These are phyloP conservation scores for Bombycilla garrulus DNA, from an alignment of 2,113 vertebrate species.

Conservation along the genomic window DNA sequence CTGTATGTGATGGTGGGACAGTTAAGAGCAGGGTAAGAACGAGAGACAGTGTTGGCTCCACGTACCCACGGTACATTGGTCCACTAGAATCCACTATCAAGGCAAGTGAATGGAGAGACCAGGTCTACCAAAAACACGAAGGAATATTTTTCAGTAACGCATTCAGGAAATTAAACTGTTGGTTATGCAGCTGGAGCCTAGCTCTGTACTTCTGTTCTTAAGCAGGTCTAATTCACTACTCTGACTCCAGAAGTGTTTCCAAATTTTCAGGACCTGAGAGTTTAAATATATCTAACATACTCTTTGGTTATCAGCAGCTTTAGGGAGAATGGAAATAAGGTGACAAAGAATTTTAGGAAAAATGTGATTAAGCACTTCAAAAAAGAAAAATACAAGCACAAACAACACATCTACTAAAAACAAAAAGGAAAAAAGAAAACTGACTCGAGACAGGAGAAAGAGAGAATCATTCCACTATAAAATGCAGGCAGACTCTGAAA, in stretches of 20 bases:
- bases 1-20: conserved; percentile 93
- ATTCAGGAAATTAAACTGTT: background rate
- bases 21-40: conserved; percentile 94
- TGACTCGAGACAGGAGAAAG: background rate
- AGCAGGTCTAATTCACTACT: background rate
- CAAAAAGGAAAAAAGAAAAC: background rate
- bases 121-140: conserved; percentile 79
- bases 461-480: background rate
- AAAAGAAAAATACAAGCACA: background rate
- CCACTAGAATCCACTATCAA: conserved; percentile 98
- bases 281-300: background rate
- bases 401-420: background rate
- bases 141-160: background rate
- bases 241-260: background rate
- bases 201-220: background rate
- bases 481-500: background rate
- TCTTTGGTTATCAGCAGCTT: background rate
- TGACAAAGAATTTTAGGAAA: background rate
- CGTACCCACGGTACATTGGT: conserved; percentile 97
- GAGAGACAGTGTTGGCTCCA: conserved; percentile 94
- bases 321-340: background rate
- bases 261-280: background rate
- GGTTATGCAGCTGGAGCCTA: background rate
- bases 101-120: conserved; percentile 97
- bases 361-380: background rate